These are phyloP conservation scores for Scolopax mira DNA, from an alignment of 2,113 vertebrate genomes.

Conservation along the genomic window DNA sequence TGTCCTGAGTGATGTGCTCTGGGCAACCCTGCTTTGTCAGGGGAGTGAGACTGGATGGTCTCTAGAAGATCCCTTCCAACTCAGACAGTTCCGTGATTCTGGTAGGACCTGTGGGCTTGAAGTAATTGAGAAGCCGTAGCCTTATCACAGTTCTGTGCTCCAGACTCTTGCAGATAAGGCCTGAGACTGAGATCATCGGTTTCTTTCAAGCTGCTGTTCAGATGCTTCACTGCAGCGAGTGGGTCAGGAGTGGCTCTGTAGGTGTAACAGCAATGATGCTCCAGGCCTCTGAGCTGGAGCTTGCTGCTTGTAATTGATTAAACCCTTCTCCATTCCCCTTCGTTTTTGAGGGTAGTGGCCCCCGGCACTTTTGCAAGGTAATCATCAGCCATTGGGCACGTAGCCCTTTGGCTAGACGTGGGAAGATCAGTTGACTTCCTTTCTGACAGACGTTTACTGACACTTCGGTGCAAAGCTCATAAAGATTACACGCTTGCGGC, in stretches of 20 bases:
- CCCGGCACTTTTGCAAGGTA: not conserved
- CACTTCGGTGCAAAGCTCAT: not conserved
- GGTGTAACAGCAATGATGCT: not conserved
- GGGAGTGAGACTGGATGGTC: too few species aligned
- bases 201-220: not conserved
- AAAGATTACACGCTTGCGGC: not conserved
- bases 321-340: not conserved
- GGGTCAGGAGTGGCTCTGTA: slow-evolving; percentile 17
- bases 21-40: too few species aligned
- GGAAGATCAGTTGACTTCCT: not conserved
- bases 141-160: not conserved
- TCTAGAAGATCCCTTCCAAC: too few species aligned
- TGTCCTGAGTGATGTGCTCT: too few species aligned
- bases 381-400: fast-evolving
- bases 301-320: not conserved
- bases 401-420: not conserved
- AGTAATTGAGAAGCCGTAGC: not conserved
- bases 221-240: not conserved
- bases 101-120: not conserved
- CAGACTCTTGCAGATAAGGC: slow-evolving; percentile 7
- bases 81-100: not conserved
- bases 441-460: not conserved
- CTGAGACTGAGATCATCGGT: not conserved
- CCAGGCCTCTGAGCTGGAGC: not conserved
- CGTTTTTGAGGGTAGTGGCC: not conserved